Evolutionary conservation across 2,797 vertebrate genomes (phyloP), one percentile per base, ranked within the genome.

Genomic region (Hipposideros larvatus): DNA sequence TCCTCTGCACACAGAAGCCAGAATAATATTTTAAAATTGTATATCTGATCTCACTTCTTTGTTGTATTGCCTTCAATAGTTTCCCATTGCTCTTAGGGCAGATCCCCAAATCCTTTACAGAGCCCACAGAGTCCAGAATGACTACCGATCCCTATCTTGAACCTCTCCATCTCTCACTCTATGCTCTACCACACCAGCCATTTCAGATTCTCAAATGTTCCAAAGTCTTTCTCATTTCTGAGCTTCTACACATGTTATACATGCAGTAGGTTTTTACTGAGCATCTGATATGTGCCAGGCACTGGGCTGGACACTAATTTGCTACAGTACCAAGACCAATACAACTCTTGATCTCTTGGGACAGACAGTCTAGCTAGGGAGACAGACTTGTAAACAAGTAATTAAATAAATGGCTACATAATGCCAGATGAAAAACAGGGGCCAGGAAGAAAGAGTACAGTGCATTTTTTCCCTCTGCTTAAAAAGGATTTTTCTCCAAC

Each of bases 21-120:
- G 46, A 77, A 85, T 51, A 66, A 34, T 92, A 71, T 75, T 57
- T 96, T 94, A 13, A 71, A 85, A 46, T 13, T 86, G 8, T 28
- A 94, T 43, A 90, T 87, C 26, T 65, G 1, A 59, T 37, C 37
- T 87, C 79, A 43, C 51, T 66, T 37, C 37, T 78, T 53, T 9
- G 37, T 4, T 59, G 70, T 51, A 51, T 59, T 34, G 4, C 19
- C 78, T 80, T 43, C n/a, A 34, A 3, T 70, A 63, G 41, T 73
- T 87, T 57, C n/a, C 48, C 51, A n/a, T 31, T 46, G 48, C 26
- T 83, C 48, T 68, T 74, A 37, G 37, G 31, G 41, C 13, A 92
- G 61, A 82, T n/a, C 59, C 65, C 10, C 19, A 63, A 26, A 65
- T 37, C 41, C 37, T 79, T 66, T 57, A 15, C 0, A 31, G 41